Evolutionary conservation across 1,140 invertebrate species (phyloP), one percentile per base, ranked within the genome.

Genomic region (Zaprionus vittiger): DNA sequence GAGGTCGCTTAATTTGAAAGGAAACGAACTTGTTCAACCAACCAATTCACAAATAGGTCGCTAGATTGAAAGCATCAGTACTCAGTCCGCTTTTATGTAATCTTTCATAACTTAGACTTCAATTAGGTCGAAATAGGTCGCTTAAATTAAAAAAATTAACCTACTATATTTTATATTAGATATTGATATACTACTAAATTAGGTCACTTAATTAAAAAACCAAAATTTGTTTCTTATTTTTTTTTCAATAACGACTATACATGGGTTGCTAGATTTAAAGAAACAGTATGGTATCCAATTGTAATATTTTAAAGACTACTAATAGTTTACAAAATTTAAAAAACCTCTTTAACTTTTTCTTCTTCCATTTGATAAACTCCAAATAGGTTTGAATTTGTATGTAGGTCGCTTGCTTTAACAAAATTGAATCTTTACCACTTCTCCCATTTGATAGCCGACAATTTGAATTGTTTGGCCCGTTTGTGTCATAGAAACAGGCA

Each of bases 381-480:
- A 20, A 44, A 17, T 47, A 47, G n/a, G n/a, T 17, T 7, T 17
- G 9, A 9, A 17, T 47, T 6, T n/a, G 38, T 15, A n/a, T 15
- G 15, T 44, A 17, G 41, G 41, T 47, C 41, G 41, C 41, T 44
- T n/a, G 17, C 6, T 44, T 44, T 44, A 47, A 47, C 11, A n/a
- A 47, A 47, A 47, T 17, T 17, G 6, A 17, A 47, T 9, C 41
- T 9, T 44, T 17, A 3, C 7, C 41, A 17, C n/a, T 47, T 47
- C 2, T 17, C 2, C 41, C 41, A 41, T 41, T 41, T 15, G 38
- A 7, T 41, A 6, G 38, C 7, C n/a, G 41, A 17, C n/a, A 17
- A 47, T 47, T 17, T 47, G 15, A 47, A 47, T 47, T 47, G 41
- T 47, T 47, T 47, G n/a, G 41, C n/a, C 41, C 41, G 41, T 47